phyloP scores from a whole-genome alignment of 2,888 invertebrate genomes.

The Myathropa florea region DNA sequence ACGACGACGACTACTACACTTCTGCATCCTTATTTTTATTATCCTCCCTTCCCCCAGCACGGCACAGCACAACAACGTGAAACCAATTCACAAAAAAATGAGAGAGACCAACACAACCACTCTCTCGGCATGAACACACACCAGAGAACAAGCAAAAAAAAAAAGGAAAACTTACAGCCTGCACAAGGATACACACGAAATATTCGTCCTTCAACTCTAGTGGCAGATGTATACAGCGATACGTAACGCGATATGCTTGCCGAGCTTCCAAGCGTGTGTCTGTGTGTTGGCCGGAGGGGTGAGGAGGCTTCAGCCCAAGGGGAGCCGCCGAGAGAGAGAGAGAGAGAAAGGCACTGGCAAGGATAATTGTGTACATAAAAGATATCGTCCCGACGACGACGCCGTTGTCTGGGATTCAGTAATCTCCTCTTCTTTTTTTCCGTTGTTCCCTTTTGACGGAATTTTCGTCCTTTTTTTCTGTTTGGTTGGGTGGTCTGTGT shows the following conservation, averaged over 20 bases:
- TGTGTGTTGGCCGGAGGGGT: slow-evolving; percentile 1
- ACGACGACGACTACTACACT: slow-evolving; percentile 1
- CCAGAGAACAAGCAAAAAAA: slow-evolving; percentile 17
- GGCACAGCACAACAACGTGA: slow-evolving; percentile 52
- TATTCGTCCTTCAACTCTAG: slow-evolving; percentile 69
- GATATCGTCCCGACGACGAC: slow-evolving; percentile 72
- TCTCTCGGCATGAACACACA: slow-evolving; percentile 8
- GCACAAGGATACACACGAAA: slow-evolving; percentile 41
- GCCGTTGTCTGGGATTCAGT: slow-evolving; percentile 64
- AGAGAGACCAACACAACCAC: neutral
- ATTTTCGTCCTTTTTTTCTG: neutral
- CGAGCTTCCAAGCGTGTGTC: slow-evolving; percentile 45
- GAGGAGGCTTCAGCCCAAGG: neutral
- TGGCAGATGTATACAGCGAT: slow-evolving; percentile 55
- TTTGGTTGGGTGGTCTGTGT: slow-evolving; percentile 52
- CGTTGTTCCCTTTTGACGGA: slow-evolving; percentile 1
- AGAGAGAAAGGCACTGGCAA: slow-evolving; percentile 3
- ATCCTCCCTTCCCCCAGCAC: slow-evolving; percentile 19
- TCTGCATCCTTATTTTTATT: slow-evolving; percentile 36
- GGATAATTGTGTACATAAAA: slow-evolving; percentile 68
- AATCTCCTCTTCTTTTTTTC: slow-evolving; percentile 22
- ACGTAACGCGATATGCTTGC: slow-evolving; percentile 52
- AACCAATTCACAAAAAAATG: slow-evolving; percentile 40
- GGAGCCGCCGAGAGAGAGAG: neutral
- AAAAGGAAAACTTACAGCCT: neutral